Conservation (phyloP, 2,888 invertebrate genomes). For the Agapetus fuscipes region DNA sequence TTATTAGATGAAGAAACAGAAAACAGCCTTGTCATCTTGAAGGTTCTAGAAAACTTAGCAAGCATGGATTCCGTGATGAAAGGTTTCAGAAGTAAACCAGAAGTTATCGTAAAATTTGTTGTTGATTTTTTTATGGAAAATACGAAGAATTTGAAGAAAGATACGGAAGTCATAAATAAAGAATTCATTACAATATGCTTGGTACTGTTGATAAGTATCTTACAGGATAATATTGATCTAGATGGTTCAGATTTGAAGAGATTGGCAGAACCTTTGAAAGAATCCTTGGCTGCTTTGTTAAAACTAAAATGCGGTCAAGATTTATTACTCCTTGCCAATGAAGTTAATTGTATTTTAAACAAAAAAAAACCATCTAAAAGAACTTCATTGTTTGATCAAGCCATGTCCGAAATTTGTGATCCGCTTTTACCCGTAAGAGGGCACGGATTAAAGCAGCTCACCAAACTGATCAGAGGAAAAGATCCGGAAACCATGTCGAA, state of each 20-base stretch:
- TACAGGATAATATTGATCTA: slow-evolving; percentile 30
- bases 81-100: slow-evolving; percentile 36
- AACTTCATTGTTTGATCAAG: slow-evolving; percentile 22
- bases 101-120: slow-evolving; percentile 39
- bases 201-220: slow-evolving; percentile 35
- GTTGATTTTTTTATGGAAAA: slow-evolving; percentile 32
- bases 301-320: slow-evolving; percentile 25
- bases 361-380: slow-evolving; percentile 22
- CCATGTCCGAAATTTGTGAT: slow-evolving; percentile 49
- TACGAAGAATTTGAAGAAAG: slow-evolving; percentile 22
- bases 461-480: slow-evolving; percentile 57
- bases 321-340: slow-evolving; percentile 24
- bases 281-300: slow-evolving; percentile 24
- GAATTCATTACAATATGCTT: slow-evolving; percentile 38
- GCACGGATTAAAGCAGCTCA: slow-evolving; percentile 66
- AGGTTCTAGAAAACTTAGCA: slow-evolving; percentile 42
- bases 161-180: slow-evolving; percentile 25
- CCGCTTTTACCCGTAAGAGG: slow-evolving; percentile 68
- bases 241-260: slow-evolving; percentile 24
- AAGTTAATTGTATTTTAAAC: slow-evolving; percentile 22
- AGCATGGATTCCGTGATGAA: slow-evolving; percentile 35
- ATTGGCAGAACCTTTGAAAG: slow-evolving; percentile 27
- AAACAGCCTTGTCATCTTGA: slow-evolving; percentile 39
- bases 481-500: slow-evolving; percentile 55
- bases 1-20: slow-evolving; percentile 26